Base-by-base conservation (phyloP, 2,113 vertebrate species). In the Capreolus pygargus region DNA sequence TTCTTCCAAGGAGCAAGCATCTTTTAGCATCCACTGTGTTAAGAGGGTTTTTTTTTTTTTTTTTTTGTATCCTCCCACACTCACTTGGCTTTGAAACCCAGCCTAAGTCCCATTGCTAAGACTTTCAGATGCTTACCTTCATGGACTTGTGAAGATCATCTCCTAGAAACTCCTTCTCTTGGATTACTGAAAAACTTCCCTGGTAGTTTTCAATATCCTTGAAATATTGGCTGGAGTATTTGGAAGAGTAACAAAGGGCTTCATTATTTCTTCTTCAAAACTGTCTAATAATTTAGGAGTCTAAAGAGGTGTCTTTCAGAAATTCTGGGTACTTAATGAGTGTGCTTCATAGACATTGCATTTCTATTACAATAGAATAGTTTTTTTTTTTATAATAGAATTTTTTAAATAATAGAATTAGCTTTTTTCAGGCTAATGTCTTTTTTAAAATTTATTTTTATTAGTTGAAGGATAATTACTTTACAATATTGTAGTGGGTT, bases 201-300 rank as follows among this genome's bases (percentile, higher is more conserved):
- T 95, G 36, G 45, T 33, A 33, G 30, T 92, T 97, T 90, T 45
- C 43, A 84, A 91, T 96, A 94, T 74, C 45, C 61, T 64, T 82
- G 76, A 91, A 70, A 78, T 94, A 55, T 91, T 96, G 67, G 52
- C 61, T 84, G 67, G 54, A 45, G 45, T 21, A 89, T 47, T 64
- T 47, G 47, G 52, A 64, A 81, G 55, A 92, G 52, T 45, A 86
- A 70, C 39, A 94, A 83, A 61, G 39, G 25, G 28, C 3, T 95
- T 94, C 8, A 19, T 91, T 47, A 54, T 55, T 96, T 95, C 50
- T 86, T 76, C 89, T 88, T 7, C 91, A 82, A 96, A 76, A 86
- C 76, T 79, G 57, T 70, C 21, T n/a, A 90, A 60, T 52, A 60
- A 33, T 83, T 74, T 92, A 52, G 86, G 36, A 79, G 57, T 86